These are phyloP conservation scores for Megalurothrips usitatus DNA, from an alignment of 2,888 invertebrate species.

Conservation along the genomic window DNA sequence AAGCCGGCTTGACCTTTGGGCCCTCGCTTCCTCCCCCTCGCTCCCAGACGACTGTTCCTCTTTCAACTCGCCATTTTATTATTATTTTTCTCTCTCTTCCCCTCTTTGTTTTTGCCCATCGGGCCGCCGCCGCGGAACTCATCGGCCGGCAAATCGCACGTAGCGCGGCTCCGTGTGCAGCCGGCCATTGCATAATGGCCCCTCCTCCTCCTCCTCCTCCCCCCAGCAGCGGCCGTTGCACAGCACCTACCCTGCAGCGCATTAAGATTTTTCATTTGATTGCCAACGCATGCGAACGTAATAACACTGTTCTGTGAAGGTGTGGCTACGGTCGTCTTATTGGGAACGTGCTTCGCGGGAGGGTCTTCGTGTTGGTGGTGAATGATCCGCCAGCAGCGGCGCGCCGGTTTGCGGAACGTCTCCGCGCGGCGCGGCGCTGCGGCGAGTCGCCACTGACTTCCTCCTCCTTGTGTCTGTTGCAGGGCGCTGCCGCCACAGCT, in stretches of 20 bases:
- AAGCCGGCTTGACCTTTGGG: constrained; percentile 17
- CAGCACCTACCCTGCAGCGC: too few species aligned
- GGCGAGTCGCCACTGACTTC: neutral
- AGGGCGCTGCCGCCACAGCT: neutral
- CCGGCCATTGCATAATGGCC: neutral
- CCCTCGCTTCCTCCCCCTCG: neutral
- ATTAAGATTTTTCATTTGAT: too few species aligned
- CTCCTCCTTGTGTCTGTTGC: neutral
- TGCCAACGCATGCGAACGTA: too few species aligned
- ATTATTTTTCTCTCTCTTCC: neutral
- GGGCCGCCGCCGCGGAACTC: neutral
- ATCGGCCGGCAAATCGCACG: neutral
- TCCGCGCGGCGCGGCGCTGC: neutral
- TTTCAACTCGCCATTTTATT: neutral
- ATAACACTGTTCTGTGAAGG: too few species aligned
- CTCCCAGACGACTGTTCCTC: neutral
- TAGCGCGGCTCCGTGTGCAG: neutral
- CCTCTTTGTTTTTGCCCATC: too few species aligned
- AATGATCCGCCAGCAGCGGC: too few species aligned
- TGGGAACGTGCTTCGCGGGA: too few species aligned
- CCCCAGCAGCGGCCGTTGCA: too few species aligned
- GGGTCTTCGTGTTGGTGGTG: too few species aligned
- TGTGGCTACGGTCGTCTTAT: too few species aligned
- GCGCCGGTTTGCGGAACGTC: too few species aligned
- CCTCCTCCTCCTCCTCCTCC: too few species aligned